phyloP scores from a whole-genome alignment of 37 sponge, comb jelly and placozoan species.

The Spongilla lacustris region DNA sequence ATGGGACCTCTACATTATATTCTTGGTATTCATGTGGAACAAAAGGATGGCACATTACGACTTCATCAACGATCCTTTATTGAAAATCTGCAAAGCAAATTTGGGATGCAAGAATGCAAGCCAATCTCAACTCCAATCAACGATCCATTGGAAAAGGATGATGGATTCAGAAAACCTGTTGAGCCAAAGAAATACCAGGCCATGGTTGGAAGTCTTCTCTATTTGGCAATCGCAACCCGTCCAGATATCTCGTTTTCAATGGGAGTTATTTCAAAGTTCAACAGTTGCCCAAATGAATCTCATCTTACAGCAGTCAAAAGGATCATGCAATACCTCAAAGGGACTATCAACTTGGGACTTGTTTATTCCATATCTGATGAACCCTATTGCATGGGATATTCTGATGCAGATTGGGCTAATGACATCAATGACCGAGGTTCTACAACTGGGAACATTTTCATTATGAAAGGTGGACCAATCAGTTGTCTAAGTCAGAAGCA shows the following conservation, averaged over 20 bases:
- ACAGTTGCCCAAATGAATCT: slow-evolving; percentile 38
- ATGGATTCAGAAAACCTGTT: slow-evolving; percentile 47
- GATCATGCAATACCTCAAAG: slow-evolving; percentile 57
- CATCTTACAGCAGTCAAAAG: slow-evolving; percentile 60
- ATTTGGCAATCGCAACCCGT: slow-evolving; percentile 36
- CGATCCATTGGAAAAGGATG: slow-evolving; percentile 49
- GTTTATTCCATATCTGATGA: slow-evolving; percentile 28
- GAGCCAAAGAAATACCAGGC: slow-evolving; percentile 46
- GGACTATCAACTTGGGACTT: slow-evolving; percentile 20
- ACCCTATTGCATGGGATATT: slow-evolving; percentile 34
- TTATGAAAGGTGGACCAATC: slow-evolving; percentile 46
- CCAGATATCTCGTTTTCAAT: slow-evolving; percentile 65
- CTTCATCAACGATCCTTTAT: slow-evolving; percentile 53
- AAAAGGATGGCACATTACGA: slow-evolving; percentile 17
- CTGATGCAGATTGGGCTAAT: slow-evolving; percentile 65
- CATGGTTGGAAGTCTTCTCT: slow-evolving; percentile 66
- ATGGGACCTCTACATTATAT: slow-evolving; percentile 56
- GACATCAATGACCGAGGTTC: slow-evolving; percentile 54
- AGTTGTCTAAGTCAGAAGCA: slow-evolving; percentile 64
- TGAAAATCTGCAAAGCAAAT: slow-evolving; percentile 19
- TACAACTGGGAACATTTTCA: slow-evolving; percentile 58
- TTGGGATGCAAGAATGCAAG: slow-evolving; percentile 44
- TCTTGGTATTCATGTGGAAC: slow-evolving; percentile 31
- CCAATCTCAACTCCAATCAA: slow-evolving; percentile 30
- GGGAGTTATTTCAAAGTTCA: slow-evolving; percentile 45